Conservation (phyloP, 2,113 vertebrate genomes). For the Dipodomys ordii region DNA sequence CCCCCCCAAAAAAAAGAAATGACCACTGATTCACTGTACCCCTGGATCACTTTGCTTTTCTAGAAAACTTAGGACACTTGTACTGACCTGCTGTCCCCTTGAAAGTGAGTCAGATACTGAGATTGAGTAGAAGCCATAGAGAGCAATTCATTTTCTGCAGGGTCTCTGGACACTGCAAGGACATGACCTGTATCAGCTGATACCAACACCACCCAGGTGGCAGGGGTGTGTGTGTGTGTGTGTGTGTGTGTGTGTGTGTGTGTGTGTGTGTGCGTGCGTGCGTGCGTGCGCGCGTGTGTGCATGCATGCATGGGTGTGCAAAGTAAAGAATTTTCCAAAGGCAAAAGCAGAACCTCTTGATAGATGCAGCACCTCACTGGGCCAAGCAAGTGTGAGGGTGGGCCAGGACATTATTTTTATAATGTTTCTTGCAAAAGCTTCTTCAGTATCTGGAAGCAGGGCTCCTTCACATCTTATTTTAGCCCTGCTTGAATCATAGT, state of each 20-base stretch:
- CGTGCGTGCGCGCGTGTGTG: not conserved
- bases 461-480: constrained; percentile 64
- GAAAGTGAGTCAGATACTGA: rapidly evolving
- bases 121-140: not conserved
- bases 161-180: not conserved
- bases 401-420: constrained; percentile 56
- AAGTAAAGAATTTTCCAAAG: constrained; percentile 15
- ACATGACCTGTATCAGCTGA: not conserved
- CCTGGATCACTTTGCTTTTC: not conserved
- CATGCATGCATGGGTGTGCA: not conserved
- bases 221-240: not conserved
- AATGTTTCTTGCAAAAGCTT: constrained; percentile 63
- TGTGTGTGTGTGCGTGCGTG: not conserved
- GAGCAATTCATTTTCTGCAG: not conserved
- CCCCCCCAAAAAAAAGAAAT: no score
- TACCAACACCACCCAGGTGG: not conserved
- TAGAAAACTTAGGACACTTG: not conserved
- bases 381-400: constrained; percentile 25
- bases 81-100: not conserved
- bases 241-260: not conserved
- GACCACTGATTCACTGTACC: not conserved
- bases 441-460: constrained; percentile 36
- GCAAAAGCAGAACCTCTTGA: constrained; percentile 17
- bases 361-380: not conserved
- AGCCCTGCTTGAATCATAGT: constrained; percentile 40